Percentiles rank a stretch among this genome's conserved stretches.
Conservation (phyloP, 2,888 invertebrate genomes). For the Cepaea hortensis region DNA sequence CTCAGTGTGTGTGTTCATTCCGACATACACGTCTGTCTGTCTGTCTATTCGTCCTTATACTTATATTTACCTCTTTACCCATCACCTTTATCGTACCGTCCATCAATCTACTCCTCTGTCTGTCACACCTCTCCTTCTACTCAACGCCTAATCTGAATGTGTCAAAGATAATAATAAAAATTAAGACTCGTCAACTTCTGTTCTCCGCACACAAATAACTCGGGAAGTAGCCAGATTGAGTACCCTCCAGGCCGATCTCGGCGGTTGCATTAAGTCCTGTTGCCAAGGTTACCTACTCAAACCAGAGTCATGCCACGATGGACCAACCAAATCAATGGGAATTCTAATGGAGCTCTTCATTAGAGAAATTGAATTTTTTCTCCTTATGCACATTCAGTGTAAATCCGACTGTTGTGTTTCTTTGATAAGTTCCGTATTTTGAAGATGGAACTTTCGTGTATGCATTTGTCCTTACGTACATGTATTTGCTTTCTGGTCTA, state of each 20-base stretch:
- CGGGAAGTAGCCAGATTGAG: conserved; percentile 21
- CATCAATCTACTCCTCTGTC: neutral
- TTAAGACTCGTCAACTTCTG: neutral
- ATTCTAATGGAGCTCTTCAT: conserved; percentile 39
- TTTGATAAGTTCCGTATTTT: neutral
- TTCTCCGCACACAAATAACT: conserved; percentile 1
- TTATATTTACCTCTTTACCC: no score
- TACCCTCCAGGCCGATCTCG: conserved; percentile 18
- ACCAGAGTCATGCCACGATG: conserved; percentile 8
- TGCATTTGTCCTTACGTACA: neutral
- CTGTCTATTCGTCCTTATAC: no score
- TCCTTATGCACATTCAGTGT: neutral
- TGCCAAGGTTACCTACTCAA: conserved; percentile 33
- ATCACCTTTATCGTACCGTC: neutral
- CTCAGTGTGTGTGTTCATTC: no score
- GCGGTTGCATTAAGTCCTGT: conserved; percentile 26
- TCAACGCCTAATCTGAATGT: neutral
- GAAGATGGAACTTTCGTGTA: conserved; percentile 1
- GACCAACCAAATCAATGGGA: conserved; percentile 41
- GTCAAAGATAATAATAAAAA: neutral
- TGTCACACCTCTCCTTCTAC: neutral
- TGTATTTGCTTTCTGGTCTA: neutral
- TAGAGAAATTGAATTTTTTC: conserved; percentile 36
- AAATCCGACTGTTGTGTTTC: neutral
- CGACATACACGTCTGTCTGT: no score